Evolutionary conservation across 2,797 vertebrate genomes (phyloP), one percentile per base, ranked within the genome.

Genomic region (Poeciliopsis infans): DNA sequence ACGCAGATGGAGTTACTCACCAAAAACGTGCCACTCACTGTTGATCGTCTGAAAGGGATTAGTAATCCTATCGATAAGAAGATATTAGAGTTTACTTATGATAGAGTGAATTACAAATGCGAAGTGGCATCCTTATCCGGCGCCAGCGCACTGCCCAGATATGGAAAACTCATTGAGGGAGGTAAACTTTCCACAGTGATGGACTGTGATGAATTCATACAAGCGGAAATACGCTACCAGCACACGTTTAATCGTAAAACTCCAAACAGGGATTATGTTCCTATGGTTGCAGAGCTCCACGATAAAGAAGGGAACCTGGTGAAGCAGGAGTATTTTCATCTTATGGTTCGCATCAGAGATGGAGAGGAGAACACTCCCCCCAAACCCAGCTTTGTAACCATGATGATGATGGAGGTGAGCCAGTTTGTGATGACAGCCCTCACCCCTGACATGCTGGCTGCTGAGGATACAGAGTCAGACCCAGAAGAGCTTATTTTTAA

Each of bases 341-440:
- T 99, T 6, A 94, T 97, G 92, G 95, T 98, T 64, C 96, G 96
- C 6, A 97, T 99, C 78, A 95, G 94, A 49, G 96, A 95, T 1
- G 98, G 98, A 0, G 84, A 92, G 0, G 96, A 97, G 89, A 99
- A 99, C 51, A 96, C 95, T 0, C 90, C 97, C 0, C 98, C 98
- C n/a, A 98, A 96, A 81, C 98, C 98, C 76, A 98, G 98, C 91
- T 98, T 99, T 74, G 93, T 97, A 88, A 96, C 97, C 39, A 99
- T 98, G 97, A 97, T 99, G 88, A 98, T 98, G 98, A 96, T 99
- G 98, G 98, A 99, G 85, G 97, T 99, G 70, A 97, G 97, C 81
- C 98, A 99, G 93, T 99, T 99, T 79, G 98, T 98, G 3, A 96
- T 99, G 94, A 98, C 97, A 0, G 98, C 97, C 1, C 94, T 99